phyloP scores from a whole-genome alignment of 2,797 vertebrate genomes.

The Gobio occitaniae region DNA sequence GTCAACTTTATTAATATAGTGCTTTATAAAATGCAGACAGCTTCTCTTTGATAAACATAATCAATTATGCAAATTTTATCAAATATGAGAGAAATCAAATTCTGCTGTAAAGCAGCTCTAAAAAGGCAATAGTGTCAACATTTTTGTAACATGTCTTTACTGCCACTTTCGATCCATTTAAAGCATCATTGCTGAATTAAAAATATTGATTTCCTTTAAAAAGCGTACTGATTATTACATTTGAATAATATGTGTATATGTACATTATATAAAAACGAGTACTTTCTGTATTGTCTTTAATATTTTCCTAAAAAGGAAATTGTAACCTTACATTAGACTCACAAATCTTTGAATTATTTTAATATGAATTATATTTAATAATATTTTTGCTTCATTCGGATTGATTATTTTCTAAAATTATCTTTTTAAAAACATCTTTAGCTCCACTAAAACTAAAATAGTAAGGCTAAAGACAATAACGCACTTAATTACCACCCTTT shows the following conservation, averaged over 20 bases:
- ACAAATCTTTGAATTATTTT: no score
- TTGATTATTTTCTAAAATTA: background rate
- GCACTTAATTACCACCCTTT: conserved; percentile 45
- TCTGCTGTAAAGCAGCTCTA: background rate
- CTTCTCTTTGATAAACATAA: background rate
- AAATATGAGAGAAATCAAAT: background rate
- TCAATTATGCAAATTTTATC: background rate
- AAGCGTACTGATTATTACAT: background rate
- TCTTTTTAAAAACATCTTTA: background rate
- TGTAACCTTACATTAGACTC: background rate
- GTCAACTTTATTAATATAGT: background rate
- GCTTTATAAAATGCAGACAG: background rate
- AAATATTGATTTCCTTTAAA: background rate
- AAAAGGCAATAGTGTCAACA: background rate
- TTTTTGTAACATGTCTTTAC: background rate
- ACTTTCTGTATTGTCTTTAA: background rate
- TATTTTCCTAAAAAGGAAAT: background rate
- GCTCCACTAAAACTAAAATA: conserved; percentile 29
- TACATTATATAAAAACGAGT: background rate
- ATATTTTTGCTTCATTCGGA: background rate
- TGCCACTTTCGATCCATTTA: background rate
- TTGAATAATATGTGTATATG: background rate
- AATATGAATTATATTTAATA: conserved; percentile 16
- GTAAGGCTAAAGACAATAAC: conserved; percentile 40
- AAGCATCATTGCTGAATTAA: background rate